Evolutionary conservation across 2,888 invertebrate genomes (phyloP).

Genomic region (Phytoseiulus persimilis): DNA sequence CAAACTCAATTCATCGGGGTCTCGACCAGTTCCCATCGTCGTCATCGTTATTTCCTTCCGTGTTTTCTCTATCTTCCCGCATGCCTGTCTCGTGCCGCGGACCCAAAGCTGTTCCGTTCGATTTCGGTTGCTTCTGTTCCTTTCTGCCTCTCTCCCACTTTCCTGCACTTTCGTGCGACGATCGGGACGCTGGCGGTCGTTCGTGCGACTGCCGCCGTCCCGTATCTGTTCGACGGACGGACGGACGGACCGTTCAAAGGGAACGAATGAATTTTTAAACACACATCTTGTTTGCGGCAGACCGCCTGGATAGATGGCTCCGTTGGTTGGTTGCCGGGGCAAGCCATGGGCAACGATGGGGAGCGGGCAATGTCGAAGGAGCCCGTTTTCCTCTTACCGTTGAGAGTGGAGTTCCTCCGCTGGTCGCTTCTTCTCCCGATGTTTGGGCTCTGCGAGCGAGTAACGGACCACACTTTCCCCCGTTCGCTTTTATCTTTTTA

Average conservation of each 20-base stretch:
- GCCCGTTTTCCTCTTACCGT: neutral
- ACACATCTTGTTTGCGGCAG: slow-evolving; percentile 29
- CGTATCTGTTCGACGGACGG: neutral
- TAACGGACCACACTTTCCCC: neutral
- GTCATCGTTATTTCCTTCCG: neutral
- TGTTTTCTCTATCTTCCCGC: neutral
- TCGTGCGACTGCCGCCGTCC: neutral
- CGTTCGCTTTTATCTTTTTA: slow-evolving; percentile 38
- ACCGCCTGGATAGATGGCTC: slow-evolving; percentile 11
- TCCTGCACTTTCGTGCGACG: neutral
- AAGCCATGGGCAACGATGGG: neutral
- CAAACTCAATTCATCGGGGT: neutral
- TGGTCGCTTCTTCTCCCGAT: neutral
- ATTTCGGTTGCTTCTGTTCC: neutral
- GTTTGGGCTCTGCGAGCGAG: neutral
- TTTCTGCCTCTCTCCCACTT: too few relatives aligned
- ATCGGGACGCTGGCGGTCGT: neutral
- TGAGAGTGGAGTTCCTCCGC: neutral
- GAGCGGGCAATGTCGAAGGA: neutral
- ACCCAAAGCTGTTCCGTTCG: neutral
- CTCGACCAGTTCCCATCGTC: neutral
- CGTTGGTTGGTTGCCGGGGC: neutral
- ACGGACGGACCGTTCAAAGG: neutral
- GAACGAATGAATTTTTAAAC: slow-evolving; percentile 39
- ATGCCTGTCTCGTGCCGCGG: neutral